Conservation (phyloP, 2,113 vertebrate genomes). For the Ardeotis arabs region DNA sequence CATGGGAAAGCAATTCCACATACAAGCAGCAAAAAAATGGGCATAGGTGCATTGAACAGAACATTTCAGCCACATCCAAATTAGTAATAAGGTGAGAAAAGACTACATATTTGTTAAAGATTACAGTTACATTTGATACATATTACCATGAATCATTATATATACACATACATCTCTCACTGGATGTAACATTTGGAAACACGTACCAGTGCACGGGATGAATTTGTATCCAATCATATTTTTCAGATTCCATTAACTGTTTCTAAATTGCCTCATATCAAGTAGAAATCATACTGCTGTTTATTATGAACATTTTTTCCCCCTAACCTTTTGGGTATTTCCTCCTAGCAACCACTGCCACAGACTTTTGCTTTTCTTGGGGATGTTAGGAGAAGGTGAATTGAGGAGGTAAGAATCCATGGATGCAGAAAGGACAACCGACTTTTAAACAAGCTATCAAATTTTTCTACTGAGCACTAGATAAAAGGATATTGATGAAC, state of each 20-base stretch:
- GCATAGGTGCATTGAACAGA: background rate
- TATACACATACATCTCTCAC: background rate
- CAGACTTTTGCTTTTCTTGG: background rate
- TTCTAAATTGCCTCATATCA: slow-evolving; percentile 14
- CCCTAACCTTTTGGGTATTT: background rate
- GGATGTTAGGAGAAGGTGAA: background rate
- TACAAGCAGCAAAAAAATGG: background rate
- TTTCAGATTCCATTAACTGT: background rate
- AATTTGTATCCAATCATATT: background rate
- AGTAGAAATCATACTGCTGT: background rate
- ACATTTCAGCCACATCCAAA: background rate
- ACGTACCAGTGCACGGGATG: background rate
- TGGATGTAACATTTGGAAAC: background rate
- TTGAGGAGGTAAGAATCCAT: background rate
- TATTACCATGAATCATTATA: background rate
- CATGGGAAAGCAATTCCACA: background rate
- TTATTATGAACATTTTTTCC: background rate
- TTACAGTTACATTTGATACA: background rate
- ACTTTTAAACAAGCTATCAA: background rate
- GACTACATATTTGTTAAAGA: background rate
- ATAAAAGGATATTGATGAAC: background rate
- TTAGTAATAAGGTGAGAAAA: background rate
- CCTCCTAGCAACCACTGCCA: background rate
- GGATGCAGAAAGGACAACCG: background rate
- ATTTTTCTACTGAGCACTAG: background rate